Conservation (phyloP, 2,888 invertebrate species). For the Aelia acuminata region DNA sequence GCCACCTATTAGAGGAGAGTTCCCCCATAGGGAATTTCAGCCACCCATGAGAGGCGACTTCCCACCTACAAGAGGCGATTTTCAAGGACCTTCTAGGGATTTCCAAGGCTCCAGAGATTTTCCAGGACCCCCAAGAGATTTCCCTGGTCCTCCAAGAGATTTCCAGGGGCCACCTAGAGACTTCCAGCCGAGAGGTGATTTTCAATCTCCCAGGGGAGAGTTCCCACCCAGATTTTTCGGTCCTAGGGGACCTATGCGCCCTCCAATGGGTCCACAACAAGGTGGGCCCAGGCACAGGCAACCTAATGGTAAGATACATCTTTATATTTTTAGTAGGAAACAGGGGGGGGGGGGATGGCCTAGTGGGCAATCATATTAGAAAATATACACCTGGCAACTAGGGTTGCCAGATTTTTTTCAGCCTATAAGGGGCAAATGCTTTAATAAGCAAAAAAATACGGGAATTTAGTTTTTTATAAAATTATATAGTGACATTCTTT, state of each 20-base stretch:
- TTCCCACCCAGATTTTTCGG: slow-evolving; percentile 60
- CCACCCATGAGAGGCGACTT: slow-evolving; percentile 53
- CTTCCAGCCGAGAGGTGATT: slow-evolving; percentile 66
- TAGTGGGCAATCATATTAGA: too few species aligned
- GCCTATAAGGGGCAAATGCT: too few species aligned
- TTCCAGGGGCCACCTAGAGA: slow-evolving; percentile 53
- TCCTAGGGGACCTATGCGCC: slow-evolving; percentile 61
- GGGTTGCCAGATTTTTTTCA: too few species aligned
- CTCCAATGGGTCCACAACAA: slow-evolving; percentile 58
- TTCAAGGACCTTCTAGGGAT: slow-evolving; percentile 58
- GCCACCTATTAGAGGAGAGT: slow-evolving; percentile 28
- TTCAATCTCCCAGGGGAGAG: slow-evolving; percentile 56
- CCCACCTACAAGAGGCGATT: slow-evolving; percentile 54
- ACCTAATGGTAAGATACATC: slow-evolving; percentile 60
- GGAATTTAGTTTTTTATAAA: too few species aligned
- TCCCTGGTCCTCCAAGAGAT: slow-evolving; percentile 57
- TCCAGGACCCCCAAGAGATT: slow-evolving; percentile 55
- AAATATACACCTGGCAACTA: too few species aligned
- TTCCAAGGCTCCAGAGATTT: slow-evolving; percentile 66
- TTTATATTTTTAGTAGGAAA: not conserved
- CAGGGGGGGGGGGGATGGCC: too few species aligned
- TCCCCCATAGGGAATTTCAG: not conserved
- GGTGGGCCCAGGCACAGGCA: slow-evolving; percentile 47
- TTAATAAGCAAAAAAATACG: too few species aligned
- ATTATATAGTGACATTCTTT: too few species aligned